phyloP scores from a whole-genome alignment of 2,888 invertebrate genomes.

The Timandra comae region DNA sequence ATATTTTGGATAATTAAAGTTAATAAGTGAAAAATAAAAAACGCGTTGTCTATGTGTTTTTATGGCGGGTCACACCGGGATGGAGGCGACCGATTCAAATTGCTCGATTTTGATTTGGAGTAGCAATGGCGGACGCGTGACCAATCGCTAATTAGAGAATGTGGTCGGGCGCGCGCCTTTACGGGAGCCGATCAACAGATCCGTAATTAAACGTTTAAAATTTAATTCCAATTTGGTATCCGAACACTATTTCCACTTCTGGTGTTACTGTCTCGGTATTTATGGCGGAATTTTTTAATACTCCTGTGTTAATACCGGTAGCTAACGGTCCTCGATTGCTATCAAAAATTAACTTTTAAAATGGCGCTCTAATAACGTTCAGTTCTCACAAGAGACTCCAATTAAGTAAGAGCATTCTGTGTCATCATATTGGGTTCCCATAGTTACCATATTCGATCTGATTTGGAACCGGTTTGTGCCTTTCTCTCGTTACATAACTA shows the following conservation, averaged over 20 bases:
- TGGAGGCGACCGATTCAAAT: conserved; percentile 65
- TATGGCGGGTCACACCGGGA: conserved; percentile 16
- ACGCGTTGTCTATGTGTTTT: conserved; percentile 36
- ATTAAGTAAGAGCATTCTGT: conserved; percentile 20
- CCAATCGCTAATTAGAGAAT: conserved; percentile 76
- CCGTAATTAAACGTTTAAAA: conserved; percentile 69
- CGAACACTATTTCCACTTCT: conserved; percentile 60
- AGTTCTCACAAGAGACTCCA: conserved; percentile 18
- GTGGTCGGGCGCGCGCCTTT: conserved; percentile 54
- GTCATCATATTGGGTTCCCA: conserved; percentile 17
- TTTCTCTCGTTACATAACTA: neutral
- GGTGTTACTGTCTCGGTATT: conserved; percentile 54
- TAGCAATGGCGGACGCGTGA: conserved; percentile 52
- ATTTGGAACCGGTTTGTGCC: conserved; percentile 1
- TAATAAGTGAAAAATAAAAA: conserved; percentile 28
- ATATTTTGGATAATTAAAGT: conserved; percentile 36
- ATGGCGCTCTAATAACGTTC: conserved; percentile 5
- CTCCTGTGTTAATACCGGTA: conserved; percentile 12
- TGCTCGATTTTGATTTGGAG: conserved; percentile 62
- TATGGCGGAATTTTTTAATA: conserved; percentile 20
- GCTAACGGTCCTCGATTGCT: conserved; percentile 22
- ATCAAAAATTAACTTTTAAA: conserved; percentile 15
- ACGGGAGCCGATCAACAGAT: conserved; percentile 68
- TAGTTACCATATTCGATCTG: conserved; percentile 10
- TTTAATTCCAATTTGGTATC: conserved; percentile 60